These are phyloP conservation scores for Aurelia aurita complex sp. Pacific DNA, from an alignment of 30 jellyfish, hydroid and myxozoan genomes.

Conservation along the genomic window DNA sequence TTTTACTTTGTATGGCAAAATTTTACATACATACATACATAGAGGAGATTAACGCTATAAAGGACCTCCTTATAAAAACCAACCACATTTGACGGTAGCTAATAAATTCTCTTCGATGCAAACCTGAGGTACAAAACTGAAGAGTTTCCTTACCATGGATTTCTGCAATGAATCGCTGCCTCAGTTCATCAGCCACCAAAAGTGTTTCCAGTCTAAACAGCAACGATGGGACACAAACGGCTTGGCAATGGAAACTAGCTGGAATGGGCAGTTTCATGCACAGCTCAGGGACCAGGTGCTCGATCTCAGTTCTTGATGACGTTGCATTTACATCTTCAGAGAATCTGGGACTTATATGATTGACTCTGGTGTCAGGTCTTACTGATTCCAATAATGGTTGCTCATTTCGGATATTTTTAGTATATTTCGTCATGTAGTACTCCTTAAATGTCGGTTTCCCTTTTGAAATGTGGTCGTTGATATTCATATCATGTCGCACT, in stretches of 20 bases:
- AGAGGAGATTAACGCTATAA: too few species aligned
- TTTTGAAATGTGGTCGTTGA: constrained; percentile 25
- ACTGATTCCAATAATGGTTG: constrained; percentile 66
- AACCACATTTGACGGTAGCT: too few species aligned
- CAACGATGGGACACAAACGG: constrained; percentile 60
- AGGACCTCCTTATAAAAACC: too few species aligned
- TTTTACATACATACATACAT: too few species aligned
- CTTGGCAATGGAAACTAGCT: constrained; percentile 76
- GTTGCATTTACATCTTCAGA: neutral
- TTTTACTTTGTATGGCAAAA: too few species aligned
- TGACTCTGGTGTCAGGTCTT: constrained; percentile 13
- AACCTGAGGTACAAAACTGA: neutral
- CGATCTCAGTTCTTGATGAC: neutral
- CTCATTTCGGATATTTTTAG: constrained; percentile 12
- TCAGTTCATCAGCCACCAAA: constrained; percentile 57
- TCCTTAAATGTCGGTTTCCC: constrained; percentile 62
- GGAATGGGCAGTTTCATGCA: constrained; percentile 60
- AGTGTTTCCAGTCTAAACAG: constrained; percentile 61
- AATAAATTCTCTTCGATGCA: too few species aligned
- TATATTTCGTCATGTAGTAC: constrained; percentile 62
- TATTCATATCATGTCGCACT: constrained; percentile 1
- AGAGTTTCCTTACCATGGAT: neutral
- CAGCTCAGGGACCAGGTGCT: constrained; percentile 72
- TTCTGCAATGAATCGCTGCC: constrained; percentile 9
- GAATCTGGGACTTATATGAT: constrained; percentile 41